Conservation (phyloP, 2,888 invertebrate species). For the Bombyx huttoni region DNA sequence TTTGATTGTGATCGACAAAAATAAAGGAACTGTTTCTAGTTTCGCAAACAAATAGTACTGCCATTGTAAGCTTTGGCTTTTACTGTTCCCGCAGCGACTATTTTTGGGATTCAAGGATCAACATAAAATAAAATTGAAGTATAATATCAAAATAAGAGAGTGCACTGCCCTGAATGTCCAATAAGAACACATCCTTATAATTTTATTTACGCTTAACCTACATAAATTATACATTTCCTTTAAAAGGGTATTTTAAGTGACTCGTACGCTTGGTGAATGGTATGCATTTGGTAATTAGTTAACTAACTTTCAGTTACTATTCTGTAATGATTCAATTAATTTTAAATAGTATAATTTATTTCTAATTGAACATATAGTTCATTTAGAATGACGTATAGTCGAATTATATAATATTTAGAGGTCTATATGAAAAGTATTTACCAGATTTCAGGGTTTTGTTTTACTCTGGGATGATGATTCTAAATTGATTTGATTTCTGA, state of each 20-base stretch:
- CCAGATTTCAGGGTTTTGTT: no score
- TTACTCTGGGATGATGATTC: no score
- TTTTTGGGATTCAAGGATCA: constrained; percentile 40
- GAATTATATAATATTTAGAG: no score
- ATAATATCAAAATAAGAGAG: constrained; percentile 26
- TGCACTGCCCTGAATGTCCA: constrained; percentile 17
- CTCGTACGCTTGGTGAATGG: neutral
- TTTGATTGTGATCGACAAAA: neutral
- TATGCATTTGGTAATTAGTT: no score
- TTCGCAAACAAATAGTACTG: neutral
- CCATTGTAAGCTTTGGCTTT: constrained; percentile 32
- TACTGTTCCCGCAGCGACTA: constrained; percentile 43
- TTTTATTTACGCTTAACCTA: neutral
- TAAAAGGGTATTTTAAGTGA: neutral
- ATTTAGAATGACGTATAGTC: no score
- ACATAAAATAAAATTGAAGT: constrained; percentile 52
- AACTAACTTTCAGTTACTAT: no score
- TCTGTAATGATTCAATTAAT: no score
- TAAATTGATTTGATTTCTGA: no score
- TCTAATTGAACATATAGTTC: no score
- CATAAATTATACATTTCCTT: neutral
- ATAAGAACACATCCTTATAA: neutral
- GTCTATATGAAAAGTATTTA: no score
- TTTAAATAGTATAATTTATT: no score
- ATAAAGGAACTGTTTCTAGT: neutral